Base-by-base conservation (phyloP, 2,113 vertebrate genomes). In the Hippocampus zosterae region DNA sequence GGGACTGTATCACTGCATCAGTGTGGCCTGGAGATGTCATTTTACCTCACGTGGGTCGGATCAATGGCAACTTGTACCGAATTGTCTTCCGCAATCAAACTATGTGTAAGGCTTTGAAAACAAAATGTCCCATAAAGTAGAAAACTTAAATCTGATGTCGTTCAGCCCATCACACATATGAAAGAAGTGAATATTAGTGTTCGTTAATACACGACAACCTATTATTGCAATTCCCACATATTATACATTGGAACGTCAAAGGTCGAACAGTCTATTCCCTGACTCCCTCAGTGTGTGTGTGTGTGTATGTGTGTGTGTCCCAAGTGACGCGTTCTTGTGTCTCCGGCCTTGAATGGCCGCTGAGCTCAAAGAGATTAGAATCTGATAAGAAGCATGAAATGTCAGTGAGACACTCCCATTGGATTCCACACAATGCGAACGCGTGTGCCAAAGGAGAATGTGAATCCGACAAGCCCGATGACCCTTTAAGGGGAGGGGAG, bases 351-450 rank as follows among this genome's bases (percentile, higher is more conserved):
- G 65, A 70, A 65, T 82, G 81, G 79, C 68, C 84, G 83, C 76
- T 84, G 85, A 77, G 56, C 72, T 67, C 68, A 85, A 83, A 60
- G 61, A 84, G 82, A 86, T 88, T 84, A 79, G 41, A 80, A 89
- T 89, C 84, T 84, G 67, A 88, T 76, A 64, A 70, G 72, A 64
- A 75, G 74, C 18, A 72, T 74, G 76, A 65, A 68, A 70, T 76
- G 75, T 74, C 79, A 80, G 65, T 71, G 72, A 79, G 69, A 74
- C 57, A 69, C 72, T 25, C 46, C 33, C 66, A 50, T 70, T 21
- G 67, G 63, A 53, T 48, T 72, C 11, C 65, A 73, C 67, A 80
- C 68, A 81, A 69, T 77, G 63, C n/a, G 13, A 46, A 46, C 23
- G 15, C 42, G 16, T 23, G 18, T 46, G 63, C 23, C 42, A 70